Percentiles rank a stretch among this genome's conserved stretches.
phyloP scores from a whole-genome alignment of 2,888 invertebrate genomes.

The Melangyna quadrimaculata region DNA sequence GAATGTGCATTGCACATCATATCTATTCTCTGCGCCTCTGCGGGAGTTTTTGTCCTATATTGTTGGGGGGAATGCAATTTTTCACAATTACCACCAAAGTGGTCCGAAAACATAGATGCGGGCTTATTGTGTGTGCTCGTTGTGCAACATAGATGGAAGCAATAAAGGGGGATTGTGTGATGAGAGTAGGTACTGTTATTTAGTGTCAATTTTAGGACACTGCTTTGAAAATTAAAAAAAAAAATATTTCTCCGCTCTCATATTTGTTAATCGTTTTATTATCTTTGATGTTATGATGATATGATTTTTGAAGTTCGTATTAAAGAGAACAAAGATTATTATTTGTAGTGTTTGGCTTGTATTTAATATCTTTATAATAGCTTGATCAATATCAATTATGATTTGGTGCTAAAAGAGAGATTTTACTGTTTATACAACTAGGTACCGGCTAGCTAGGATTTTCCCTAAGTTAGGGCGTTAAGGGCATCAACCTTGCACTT shows the following conservation, averaged over 20 bases:
- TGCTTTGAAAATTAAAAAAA: not conserved
- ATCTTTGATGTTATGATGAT: too few species aligned
- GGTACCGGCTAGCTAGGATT: too few species aligned
- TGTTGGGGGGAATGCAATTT: slow-evolving; percentile 56
- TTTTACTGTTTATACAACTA: too few species aligned
- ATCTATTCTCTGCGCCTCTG: slow-evolving; percentile 23
- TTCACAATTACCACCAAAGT: slow-evolving; percentile 60
- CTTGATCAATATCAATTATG: too few species aligned
- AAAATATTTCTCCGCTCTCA: too few species aligned
- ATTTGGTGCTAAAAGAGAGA: too few species aligned
- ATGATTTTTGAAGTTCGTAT: too few species aligned
- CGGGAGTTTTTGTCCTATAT: slow-evolving; percentile 18
- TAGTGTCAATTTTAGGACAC: slow-evolving; percentile 13
- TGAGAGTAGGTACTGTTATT: not conserved
- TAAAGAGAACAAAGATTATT: too few species aligned
- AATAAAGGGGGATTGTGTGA: not conserved
- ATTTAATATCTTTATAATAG: too few species aligned
- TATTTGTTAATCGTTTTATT: not conserved
- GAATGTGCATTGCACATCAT: slow-evolving; percentile 30
- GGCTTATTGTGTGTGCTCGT: slow-evolving; percentile 33
- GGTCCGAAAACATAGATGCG: slow-evolving; percentile 44
- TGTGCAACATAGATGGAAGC: not conserved
- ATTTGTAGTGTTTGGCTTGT: too few species aligned
- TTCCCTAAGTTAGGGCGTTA: too few species aligned
- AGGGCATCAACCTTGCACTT: too few species aligned